These are phyloP conservation scores for Bibio marci DNA, from an alignment of 2,888 invertebrate species.

Conservation along the genomic window DNA sequence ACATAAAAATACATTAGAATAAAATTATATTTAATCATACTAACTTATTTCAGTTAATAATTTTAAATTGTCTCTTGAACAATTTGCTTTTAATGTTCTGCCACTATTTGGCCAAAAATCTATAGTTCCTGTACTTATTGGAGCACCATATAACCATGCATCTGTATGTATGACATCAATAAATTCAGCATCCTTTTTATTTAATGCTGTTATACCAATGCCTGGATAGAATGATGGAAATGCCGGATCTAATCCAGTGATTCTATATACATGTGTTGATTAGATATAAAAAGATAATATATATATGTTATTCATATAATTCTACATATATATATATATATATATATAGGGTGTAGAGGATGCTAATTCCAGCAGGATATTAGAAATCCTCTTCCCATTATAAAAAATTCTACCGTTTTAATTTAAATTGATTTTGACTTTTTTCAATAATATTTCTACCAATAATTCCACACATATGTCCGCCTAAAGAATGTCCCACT, in stretches of 20 bases:
- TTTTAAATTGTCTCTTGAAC: slow-evolving; percentile 16
- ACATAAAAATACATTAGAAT: neutral
- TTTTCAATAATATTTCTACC: slow-evolving; percentile 19
- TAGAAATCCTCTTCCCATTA: no score
- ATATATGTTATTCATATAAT: neutral
- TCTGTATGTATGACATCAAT: slow-evolving; percentile 56
- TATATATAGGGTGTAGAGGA: no score
- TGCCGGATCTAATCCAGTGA: slow-evolving; percentile 13
- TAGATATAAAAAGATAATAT: neutral
- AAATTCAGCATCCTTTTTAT: slow-evolving; percentile 36
- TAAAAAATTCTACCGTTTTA: slow-evolving; percentile 12
- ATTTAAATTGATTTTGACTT: slow-evolving; percentile 13
- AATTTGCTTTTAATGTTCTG: slow-evolving; percentile 9
- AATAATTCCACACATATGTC: slow-evolving; percentile 24
- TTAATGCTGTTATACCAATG: slow-evolving; percentile 30
- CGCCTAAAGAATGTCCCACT: slow-evolving; percentile 27
- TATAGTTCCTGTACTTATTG: slow-evolving; percentile 36
- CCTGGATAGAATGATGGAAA: slow-evolving; percentile 11
- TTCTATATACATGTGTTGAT: slow-evolving; percentile 5
- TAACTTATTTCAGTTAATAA: slow-evolving; percentile 24
- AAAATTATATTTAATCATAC: neutral
- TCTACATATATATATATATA: no score
- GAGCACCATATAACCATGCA: slow-evolving; percentile 41
- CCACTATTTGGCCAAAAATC: slow-evolving; percentile 31
- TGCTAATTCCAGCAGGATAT: no score